These are phyloP conservation scores for Eupsilia transversa DNA, from an alignment of 2,888 invertebrate species.

Conservation along the genomic window DNA sequence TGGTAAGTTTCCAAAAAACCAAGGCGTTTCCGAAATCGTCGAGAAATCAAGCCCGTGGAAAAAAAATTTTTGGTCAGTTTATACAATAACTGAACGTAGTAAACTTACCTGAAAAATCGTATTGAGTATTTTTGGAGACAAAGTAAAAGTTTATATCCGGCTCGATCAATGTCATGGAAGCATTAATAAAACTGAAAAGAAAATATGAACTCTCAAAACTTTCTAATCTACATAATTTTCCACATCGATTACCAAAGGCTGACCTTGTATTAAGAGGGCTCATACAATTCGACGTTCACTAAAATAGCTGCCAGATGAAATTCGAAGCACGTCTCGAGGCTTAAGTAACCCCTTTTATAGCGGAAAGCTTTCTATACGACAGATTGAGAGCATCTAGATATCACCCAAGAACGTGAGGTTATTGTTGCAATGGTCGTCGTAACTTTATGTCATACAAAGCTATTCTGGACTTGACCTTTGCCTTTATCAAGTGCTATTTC, in stretches of 20 bases:
- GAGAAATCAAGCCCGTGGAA: neutral
- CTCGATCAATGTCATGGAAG: neutral
- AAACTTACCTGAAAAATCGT: neutral
- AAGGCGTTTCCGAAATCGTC: neutral
- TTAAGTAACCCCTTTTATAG: conserved; percentile 31
- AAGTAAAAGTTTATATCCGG: conserved; percentile 19
- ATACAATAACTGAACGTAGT: neutral
- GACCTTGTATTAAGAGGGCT: conserved; percentile 35
- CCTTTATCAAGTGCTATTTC: conserved; percentile 58
- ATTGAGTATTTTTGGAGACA: neutral
- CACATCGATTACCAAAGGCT: conserved; percentile 14
- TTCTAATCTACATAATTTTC: conserved; percentile 23
- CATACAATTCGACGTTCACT: conserved; percentile 26
- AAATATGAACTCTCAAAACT: conserved; percentile 12
- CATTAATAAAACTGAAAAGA: neutral
- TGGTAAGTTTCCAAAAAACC: neutral
- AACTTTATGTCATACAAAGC: conserved; percentile 45
- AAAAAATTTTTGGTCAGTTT: neutral
- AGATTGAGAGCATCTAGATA: conserved; percentile 46
- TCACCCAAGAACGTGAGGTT: conserved; percentile 40
- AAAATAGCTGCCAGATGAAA: conserved; percentile 39
- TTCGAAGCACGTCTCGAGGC: conserved; percentile 49
- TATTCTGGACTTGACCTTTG: conserved; percentile 73
- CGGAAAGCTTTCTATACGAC: conserved; percentile 20
- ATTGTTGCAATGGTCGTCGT: conserved; percentile 65